phyloP scores from a whole-genome alignment of 2,797 vertebrate species.

The Myotis myotis region DNA sequence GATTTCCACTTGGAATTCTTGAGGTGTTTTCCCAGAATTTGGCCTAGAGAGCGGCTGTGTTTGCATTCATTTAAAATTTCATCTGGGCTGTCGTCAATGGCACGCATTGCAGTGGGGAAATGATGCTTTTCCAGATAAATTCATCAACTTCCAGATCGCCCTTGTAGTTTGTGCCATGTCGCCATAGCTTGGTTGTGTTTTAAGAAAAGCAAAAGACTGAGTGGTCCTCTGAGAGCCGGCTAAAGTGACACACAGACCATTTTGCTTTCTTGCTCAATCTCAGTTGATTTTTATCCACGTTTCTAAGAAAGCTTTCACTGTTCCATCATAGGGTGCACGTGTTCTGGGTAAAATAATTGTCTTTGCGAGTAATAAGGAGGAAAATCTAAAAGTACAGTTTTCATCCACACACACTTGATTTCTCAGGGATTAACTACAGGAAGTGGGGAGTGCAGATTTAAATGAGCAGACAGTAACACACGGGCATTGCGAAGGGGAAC shows the following conservation, averaged over 20 bases:
- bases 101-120: background rate
- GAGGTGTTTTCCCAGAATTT: constrained; percentile 42
- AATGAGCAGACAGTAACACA: background rate
- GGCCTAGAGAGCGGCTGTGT: background rate
- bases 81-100: constrained; percentile 12
- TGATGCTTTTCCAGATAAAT: constrained; percentile 49
- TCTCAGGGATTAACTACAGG: background rate
- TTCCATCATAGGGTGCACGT: background rate
- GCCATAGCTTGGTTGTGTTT: constrained; percentile 10
- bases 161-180: constrained; percentile 23
- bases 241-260: constrained; percentile 37
- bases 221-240: constrained; percentile 1
- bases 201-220: constrained; percentile 43
- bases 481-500: background rate
- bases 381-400: background rate
- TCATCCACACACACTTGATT: background rate
- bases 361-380: background rate
- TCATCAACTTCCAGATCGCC: constrained; percentile 36
- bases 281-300: background rate
- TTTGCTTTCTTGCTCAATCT: constrained; percentile 47
- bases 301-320: background rate
- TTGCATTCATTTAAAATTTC: constrained; percentile 49
- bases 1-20: constrained; percentile 58
- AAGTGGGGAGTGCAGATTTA: background rate
- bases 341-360: background rate